Base-by-base conservation (phyloP, 1,140 invertebrate species). In the Euura lappo region DNA sequence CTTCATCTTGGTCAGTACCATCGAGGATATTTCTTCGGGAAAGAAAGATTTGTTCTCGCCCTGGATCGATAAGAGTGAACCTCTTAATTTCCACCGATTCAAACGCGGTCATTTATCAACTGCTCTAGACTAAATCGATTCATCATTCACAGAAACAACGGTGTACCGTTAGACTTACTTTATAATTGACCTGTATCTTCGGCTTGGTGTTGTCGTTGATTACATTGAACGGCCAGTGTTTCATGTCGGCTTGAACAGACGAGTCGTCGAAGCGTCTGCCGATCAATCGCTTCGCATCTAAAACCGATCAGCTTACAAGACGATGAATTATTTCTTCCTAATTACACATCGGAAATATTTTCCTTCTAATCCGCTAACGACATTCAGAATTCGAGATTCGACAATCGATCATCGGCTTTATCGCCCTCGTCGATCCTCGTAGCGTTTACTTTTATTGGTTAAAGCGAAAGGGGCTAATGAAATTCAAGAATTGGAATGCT, bases 211-310 rank as follows among this genome's bases (percentile, higher is more conserved):
- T 81, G 42, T 94, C 92, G 78, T 85, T 93, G 10, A 93, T 81
- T 11, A 94, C 93, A 74, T 89, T 90, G 81, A 94, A 94, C 2
- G 93, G 93, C 93, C 93, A 94, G 75, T 93, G 91, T 78, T 94
- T 94, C 86, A 94, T 93, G 79, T 94, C 92, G 75, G 88, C 90
- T 79, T 94, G 93, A 44, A 94, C 93, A 78, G 93, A 93, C 2
- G 89, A 85, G 80, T 95, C 94, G 64, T 89, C 87, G 75, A 88
- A 90, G 28, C 86, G 83, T 13, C 89, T 84, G 47, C 90, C 90
- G 45, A 91, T 89, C 44, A 91, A 77, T 44, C 90, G 88, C 72
- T 89, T 89, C 0, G 84, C 87, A 74, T 87, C 85, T 86, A 70
- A 60, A 60, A 60, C 6, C 51, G 51, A 60, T 60, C 51, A n/a